Evolutionary conservation across 2,888 invertebrate genomes (phyloP).

Genomic region (Lysandra bellargus): DNA sequence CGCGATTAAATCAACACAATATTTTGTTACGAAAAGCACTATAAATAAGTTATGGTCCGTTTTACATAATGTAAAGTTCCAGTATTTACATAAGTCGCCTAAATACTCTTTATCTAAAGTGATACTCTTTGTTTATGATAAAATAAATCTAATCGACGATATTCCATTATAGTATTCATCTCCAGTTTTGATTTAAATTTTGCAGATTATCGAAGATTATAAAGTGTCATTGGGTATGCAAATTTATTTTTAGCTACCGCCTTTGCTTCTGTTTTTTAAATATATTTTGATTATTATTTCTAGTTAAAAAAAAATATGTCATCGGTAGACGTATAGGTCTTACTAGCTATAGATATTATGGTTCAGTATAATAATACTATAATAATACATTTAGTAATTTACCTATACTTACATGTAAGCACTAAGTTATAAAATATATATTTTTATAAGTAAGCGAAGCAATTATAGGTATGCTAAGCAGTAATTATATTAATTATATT

Average conservation of each 20-base stretch:
- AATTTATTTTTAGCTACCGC: neutral
- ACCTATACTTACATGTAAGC: too few relatives aligned
- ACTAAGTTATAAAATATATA: neutral
- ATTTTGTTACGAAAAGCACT: constrained; percentile 38
- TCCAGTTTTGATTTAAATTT: neutral
- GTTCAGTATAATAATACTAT: too few relatives aligned
- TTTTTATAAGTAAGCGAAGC: neutral
- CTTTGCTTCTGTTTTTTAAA: neutral
- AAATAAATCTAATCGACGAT: neutral
- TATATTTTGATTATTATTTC: neutral
- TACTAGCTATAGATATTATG: too few relatives aligned
- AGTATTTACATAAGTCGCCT: constrained; percentile 9
- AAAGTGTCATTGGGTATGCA: neutral
- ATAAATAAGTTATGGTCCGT: constrained; percentile 9
- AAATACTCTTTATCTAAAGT: constrained; percentile 11
- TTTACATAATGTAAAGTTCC: constrained; percentile 14
- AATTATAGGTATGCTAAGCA: neutral
- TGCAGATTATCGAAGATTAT: neutral
- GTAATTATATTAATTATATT: neutral
- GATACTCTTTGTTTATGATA: neutral
- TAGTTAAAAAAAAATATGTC: too few relatives aligned
- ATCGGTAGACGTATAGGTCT: too few relatives aligned
- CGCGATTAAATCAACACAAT: constrained; percentile 31
- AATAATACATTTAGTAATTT: too few relatives aligned
- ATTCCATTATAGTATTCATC: neutral